Percentiles rank a stretch among this genome's conserved stretches.
phyloP scores from a whole-genome alignment of 2,888 invertebrate species.

The Ypsolopha sequella region DNA sequence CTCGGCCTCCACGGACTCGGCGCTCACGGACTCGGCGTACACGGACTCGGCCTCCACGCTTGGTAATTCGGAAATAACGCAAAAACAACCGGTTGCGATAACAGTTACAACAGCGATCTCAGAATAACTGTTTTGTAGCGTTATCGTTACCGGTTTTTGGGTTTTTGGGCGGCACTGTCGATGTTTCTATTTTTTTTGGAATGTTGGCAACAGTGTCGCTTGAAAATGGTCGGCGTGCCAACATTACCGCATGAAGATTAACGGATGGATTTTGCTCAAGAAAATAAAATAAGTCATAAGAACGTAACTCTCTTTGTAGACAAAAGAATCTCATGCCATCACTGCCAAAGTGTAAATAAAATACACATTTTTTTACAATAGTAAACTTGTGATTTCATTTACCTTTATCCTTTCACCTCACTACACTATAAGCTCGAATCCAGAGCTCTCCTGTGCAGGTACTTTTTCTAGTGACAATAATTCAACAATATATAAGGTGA shows the following conservation, averaged over 20 bases:
- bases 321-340: conserved; percentile 56
- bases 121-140: not conserved
- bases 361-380: conserved; percentile 39
- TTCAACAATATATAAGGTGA: no score
- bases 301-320: conserved; percentile 66
- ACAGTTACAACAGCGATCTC: not conserved
- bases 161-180: not conserved
- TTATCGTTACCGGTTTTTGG: not conserved
- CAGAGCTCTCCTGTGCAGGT: no score
- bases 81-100: not conserved
- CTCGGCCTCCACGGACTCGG: conserved; percentile 11
- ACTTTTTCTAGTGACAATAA: no score
- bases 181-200: no score
- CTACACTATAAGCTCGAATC: no score
- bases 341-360: conserved; percentile 71
- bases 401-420: no score
- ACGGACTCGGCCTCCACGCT: no score
- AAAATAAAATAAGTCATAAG: not conserved
- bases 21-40: not conserved
- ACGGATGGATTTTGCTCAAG: conserved; percentile 1
- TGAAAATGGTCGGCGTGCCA: not conserved
- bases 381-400: not conserved
- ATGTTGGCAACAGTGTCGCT: not conserved
- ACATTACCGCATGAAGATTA: not conserved
- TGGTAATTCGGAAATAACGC: no score